Base-by-base conservation (phyloP, 1,140 invertebrate species). In the Lepidurus couesii region DNA sequence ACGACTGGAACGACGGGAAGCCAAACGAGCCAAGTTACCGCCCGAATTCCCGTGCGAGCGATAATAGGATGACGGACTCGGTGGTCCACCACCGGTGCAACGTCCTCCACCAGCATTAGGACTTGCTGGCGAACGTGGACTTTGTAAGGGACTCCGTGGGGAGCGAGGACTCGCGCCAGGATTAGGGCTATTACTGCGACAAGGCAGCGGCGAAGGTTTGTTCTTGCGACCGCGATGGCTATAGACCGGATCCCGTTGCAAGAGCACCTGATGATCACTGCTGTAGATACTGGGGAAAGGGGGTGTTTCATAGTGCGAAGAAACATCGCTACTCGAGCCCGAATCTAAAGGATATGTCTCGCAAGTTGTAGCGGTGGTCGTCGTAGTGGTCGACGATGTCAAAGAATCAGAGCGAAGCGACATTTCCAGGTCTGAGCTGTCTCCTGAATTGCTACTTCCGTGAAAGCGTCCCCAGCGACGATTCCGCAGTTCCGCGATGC, bases 1-100 rank as follows among this genome's bases (percentile, higher is more conserved):
- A 34, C 91, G 84, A 0, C 90, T 91, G 1, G 92, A 90, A 4
- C 92, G 86, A 78, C 91, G 86, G 75, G 91, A 93, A 11, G 91
- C 92, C 81, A 93, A 84, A 82, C 92, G 93, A 1, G 92, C 92
- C 21, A 85, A 79, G 44, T 84, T 84, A 10, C 83, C 83, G 10
- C 82, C 75, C 10, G 42, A 44, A 21, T 10, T 44, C 44, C 26
- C 76, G n/a, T 47, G 44, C 10, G 78, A 79, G n/a, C 78, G 73
- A 24, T 75, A 44, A 10, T 75, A 34, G 1, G 80, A 78, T 75
- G 78, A n/a, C 76, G 78, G 26, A 76, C 76, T 42, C 75, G 81
- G 74, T 16, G 76, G 76, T 34, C 42, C 76, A 21, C 45, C 78
- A 13, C 47, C 44, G 47, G 74, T 8, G 34, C 53, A 42, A 42